Base-by-base conservation (phyloP, 2,113 vertebrate genomes). In the Nibea albiflora region DNA sequence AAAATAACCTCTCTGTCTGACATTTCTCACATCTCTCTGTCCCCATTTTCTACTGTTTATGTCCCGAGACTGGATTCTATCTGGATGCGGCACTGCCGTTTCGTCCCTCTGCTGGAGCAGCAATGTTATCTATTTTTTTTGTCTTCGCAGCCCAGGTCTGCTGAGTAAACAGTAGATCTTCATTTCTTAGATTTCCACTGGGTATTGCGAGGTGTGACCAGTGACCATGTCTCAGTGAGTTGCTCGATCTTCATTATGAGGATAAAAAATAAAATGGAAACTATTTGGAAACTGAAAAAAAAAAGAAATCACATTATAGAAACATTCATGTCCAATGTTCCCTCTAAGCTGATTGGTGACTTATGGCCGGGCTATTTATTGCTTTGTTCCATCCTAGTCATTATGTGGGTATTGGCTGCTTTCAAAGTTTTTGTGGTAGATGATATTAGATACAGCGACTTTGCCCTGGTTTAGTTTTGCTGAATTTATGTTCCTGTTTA, bases 401-500 rank as follows among this genome's bases (percentile, higher is more conserved):
- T 67, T 14, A n/a, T 53, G 54, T 31, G 1, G 16, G 14, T 39
- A 61, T 69, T 73, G 56, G 24, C 52, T 42, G 31, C n/a, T 42
- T 73, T 57, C 10, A 54, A 68, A n/a, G 44, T 62, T 65, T 83
- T 52, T 53, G 61, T 58, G 16, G 19, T 47, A 11, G 22, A 57
- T 62, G 63, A 73, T 57, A 31, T 65, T 39, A 46, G 19, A 78
- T 47, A 54, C 65, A 68, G 26, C 9, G 22, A 66, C 31, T 81
- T 2, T 84, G 35, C 20, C 74, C 74, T 76, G 5, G 61, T 84
- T 65, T 64, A 73, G 79, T 56, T 80, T 77, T 28, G 70, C 62
- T 64, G 72, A 69, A 70, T 82, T 28, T 63, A 76, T 76, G 67
- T 35, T 56, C 24, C 76, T 86, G 56, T 81, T 86, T 75, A 86